Base-by-base conservation (phyloP, 2,113 vertebrate genomes). In the Callipepla squamata region DNA sequence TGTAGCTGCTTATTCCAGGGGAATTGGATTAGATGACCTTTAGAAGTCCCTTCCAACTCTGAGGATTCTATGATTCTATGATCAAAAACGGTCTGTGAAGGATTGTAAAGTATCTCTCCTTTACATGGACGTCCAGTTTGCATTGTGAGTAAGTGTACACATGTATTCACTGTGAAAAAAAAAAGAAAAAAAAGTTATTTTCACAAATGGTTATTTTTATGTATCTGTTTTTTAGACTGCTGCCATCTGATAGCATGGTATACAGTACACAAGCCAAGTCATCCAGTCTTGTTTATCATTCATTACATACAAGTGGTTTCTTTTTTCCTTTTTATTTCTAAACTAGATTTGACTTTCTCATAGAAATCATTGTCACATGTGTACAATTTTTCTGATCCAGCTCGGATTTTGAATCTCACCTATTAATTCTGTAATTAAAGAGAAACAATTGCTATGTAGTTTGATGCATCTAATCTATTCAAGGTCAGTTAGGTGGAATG, bases 101-200 rank as follows among this genome's bases (percentile, higher is more conserved):
- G 14, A 53, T 8, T 53, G 26, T 28, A 28, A 28, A 80, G 8
- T 1, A 40, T 47, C 88, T 92, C 7, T 3, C 8, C 72, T 23
- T 55, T 13, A 45, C 0, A 0, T 11, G 13, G 32, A 67, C 48
- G 9, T 65, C 13, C 20, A 47, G 7, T 78, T 72, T 0, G 0
- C 6, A 11, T 69, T 50, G n/a, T 26, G 20, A 80, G 1, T 22
- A 84, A 78, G 11, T 11, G 26, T 4, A 11, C 32, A 20, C 3
- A 55, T 30, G 14, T 55, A 7, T 84, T 47, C 61, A 4, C 5
- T 47, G 48, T 5, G 28, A 58, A 84, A 88, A 26, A 62, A 80
- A 88, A 26, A 40, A 40, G 11, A 40, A 55, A 80, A 88, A 26
- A 40, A 40, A 13, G 13, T 61, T 70, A 38, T 53, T 70, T 75